Base-by-base conservation (phyloP, 2,113 vertebrate species). In the Erythrolamprus reginae region DNA sequence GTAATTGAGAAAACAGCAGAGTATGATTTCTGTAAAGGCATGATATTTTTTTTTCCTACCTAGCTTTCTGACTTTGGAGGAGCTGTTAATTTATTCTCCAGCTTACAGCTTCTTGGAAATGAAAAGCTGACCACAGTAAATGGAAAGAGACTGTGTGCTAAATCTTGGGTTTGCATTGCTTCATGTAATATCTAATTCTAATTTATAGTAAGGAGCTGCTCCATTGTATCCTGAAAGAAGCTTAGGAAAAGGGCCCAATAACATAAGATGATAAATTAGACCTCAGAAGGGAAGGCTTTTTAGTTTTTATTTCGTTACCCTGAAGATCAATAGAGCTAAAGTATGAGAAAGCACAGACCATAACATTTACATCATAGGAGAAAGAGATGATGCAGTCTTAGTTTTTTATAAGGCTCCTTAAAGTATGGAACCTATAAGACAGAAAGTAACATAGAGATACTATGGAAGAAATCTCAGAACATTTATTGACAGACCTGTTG, bases 61-160 rank as follows among this genome's bases (percentile, higher is more conserved):
- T 24, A 7, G 23, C 65, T 26, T 45, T 88, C 87, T 61, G 5
- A 58, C 13, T 61, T 87, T 47, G 58, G 45, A 88, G 70, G 45
- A 56, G 70, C 13, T 88, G 86, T 77, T 61, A 88, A 88, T 83
- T 91, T 88, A 83, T 88, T 86, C 42, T 65, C 28, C 52, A 58
- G 48, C 3, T 86, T 19, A 23, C 28, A 85, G 55, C 28, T 28
- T n/a, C 86, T 4, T 33, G 51, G 52, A 38, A 91, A 83, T 82
- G 28, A 90, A 53, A 82, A 90, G 5, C 26, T 50, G 86, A 61
- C n/a, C 56, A 45, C 3, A 28, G 42, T 82, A 87, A 91, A 82
- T 50, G 52, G 65, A 87, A 91, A 56, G 51, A 48, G 65, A 51
- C 19, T 83, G 28, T 83, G 28, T 83, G 28, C 85, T 87, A 87